Percentiles rank a stretch among this genome's conserved stretches.
Evolutionary conservation across 2,113 vertebrate genomes (phyloP).

Genomic region (Sinocyclocheilus anophthalmus): DNA sequence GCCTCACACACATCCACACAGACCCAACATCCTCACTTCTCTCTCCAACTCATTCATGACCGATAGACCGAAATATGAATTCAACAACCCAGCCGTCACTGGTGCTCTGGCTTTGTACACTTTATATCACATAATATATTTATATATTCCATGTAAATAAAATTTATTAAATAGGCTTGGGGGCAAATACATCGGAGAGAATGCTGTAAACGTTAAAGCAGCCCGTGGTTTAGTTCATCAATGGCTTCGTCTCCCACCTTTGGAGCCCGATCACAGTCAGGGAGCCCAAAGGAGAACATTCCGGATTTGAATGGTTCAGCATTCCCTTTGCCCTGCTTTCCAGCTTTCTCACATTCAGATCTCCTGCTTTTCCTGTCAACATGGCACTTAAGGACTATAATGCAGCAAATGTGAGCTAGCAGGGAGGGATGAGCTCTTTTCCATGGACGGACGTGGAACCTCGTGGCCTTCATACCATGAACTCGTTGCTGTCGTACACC

Average conservation of each 20-base stretch:
- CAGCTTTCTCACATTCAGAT: background rate
- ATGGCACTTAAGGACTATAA: conserved; percentile 69
- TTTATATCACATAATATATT: conserved; percentile 76
- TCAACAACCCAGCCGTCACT: conserved; percentile 77
- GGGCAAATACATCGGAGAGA: conserved; percentile 68
- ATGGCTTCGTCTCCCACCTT: conserved; percentile 53
- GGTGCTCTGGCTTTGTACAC: conserved; percentile 78
- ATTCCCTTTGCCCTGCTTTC: conserved; percentile 71
- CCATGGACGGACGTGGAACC: conserved; percentile 37
- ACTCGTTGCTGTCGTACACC: conserved; percentile 90
- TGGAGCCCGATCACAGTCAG: background rate
- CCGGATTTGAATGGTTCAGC: conserved; percentile 48
- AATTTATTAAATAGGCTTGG: conserved; percentile 75
- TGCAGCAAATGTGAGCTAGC: conserved; percentile 56
- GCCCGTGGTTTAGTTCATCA: conserved; percentile 64
- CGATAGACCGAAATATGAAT: conserved; percentile 74
- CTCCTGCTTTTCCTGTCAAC: conserved; percentile 36
- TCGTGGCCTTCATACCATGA: conserved; percentile 89
- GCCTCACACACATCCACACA: no score
- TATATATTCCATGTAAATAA: conserved; percentile 74
- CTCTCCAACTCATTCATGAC: conserved; percentile 63
- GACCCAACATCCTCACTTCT: conserved; percentile 48
- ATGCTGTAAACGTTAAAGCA: conserved; percentile 78
- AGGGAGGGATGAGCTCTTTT: conserved; percentile 42
- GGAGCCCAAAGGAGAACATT: conserved; percentile 48